Evolutionary conservation across 2,113 vertebrate species (phyloP), one percentile per base, ranked within the genome.

Genomic region (Daboia siamensis): DNA sequence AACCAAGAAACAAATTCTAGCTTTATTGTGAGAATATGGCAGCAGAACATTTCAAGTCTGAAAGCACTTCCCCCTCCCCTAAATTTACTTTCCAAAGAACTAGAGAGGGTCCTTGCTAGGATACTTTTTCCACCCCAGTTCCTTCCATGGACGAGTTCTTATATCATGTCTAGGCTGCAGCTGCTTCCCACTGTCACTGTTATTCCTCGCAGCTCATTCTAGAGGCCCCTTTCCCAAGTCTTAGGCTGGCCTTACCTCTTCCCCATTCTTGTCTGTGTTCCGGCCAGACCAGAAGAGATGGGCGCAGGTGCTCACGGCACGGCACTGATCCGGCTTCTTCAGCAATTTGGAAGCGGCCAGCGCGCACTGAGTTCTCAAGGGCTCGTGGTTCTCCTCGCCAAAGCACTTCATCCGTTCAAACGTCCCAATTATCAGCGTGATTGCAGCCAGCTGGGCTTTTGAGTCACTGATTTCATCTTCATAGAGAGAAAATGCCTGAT

Each of bases 401-500:
- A 99, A 99, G 94, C 99, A 99, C 51, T 98, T 98, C 97, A 98
- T 99, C 51, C 99, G 98, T 97, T 99, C 99, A 93, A 99, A 99
- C 2, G 99, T 99, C 29, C 99, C 99, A 84, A 99, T 99, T 96
- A 99, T 99, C 94, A 99, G 97, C 0, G 99, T 99, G 96, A 99
- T 99, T 92, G 99, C 99, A n/a, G 99, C 99, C 96, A 99, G 96
- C 97, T 99, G 99, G 51, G 99, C 99, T 97, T 99, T 99, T 29
- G 99, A 99, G 97, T 99, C 99, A 90, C 99, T 99, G 97, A 99
- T 99, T 97, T 99, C 99, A 92, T 99, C 99, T 97, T 99, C 99
- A 61, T 99, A 99, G 2, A 99, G 97, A 59, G 99, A 99, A 95
- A 99, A 99, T 5, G 99, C 99, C 99, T 99, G 95, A 17, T 90